These are phyloP conservation scores for Syngnathus rostellatus DNA, from an alignment of 2,797 vertebrate species.

Conservation along the genomic window DNA sequence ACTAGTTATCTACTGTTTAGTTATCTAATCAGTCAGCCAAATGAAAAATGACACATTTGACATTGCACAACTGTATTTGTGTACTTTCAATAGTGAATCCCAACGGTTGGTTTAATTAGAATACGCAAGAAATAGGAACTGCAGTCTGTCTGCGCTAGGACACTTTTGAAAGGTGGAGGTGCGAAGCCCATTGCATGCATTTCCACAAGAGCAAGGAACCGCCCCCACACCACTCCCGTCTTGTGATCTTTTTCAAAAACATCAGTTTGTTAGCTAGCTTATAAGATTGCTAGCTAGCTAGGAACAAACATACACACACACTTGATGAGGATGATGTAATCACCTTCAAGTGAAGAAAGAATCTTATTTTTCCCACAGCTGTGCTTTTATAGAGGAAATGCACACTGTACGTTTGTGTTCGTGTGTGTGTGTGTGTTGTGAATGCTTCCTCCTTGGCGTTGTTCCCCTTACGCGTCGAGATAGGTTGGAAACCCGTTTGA, in stretches of 20 bases:
- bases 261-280: neutral
- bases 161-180: no score
- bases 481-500: conserved; percentile 26
- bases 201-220: no score
- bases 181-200: no score
- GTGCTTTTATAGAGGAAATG: conserved; percentile 75
- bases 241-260: neutral
- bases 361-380: conserved; percentile 65
- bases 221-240: no score
- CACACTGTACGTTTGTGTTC: conserved; percentile 27
- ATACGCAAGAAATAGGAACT: no score
- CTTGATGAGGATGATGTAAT: neutral
- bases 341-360: conserved; percentile 34
- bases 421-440: conserved; percentile 29
- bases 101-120: no score
- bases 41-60: no score
- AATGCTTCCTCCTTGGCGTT: conserved; percentile 63
- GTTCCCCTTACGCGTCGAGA: conserved; percentile 62
- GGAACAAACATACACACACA: neutral
- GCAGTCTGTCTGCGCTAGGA: no score
- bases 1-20: no score
- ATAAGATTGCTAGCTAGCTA: neutral
- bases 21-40: no score
- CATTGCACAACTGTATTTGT: no score
- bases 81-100: no score